Base-by-base conservation (phyloP, 2,797 vertebrate species). In the Notoglanidium macrostoma region DNA sequence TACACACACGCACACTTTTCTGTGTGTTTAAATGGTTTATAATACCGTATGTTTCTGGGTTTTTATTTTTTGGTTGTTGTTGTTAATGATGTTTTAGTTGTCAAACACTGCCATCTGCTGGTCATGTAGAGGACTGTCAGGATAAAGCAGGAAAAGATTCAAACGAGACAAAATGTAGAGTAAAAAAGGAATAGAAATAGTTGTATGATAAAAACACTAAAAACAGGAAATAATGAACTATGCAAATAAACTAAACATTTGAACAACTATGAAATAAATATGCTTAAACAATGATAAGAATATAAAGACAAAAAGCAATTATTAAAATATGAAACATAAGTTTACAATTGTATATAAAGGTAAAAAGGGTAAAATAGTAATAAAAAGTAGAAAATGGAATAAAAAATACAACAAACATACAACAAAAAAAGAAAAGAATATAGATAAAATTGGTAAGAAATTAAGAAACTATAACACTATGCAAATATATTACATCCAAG, bases 41-140 rank as follows among this genome's bases (percentile, higher is more conserved):
- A 40, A 40, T 40, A 40, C 40, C 40, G 40, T 40, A 40, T 40
- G 40, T 40, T 40, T 40, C 40, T 40, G 40, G 40, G 40, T 40
- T 40, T 3, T 40, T 4, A 3, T 40, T 40, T 40, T 40, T 40
- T 40, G 40, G 40, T 49, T 29, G 7, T 61, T 59, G 40, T 7
- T 44, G 68, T 73, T 35, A 7, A 44, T 21, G 2, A 15, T 10
- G 12, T n/a, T 74, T 32, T 14, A 17, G n/a, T 54, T 77, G 17
- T 78, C 40, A 23, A 85, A 85, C 44, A 77, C 59, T 78, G 84
- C 57, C 84, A 17, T 67, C 84, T 85, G 19, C 15, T 40, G 40
- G 40, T 40, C 40, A 40, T 0, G 40, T 40, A 3, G 40, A 40
- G 40, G 40, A 40, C 40, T 40, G 40, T 40, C 40, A 40, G 40